Evolutionary conservation across 2,113 vertebrate genomes (phyloP).

Genomic region (Elephas maximus): DNA sequence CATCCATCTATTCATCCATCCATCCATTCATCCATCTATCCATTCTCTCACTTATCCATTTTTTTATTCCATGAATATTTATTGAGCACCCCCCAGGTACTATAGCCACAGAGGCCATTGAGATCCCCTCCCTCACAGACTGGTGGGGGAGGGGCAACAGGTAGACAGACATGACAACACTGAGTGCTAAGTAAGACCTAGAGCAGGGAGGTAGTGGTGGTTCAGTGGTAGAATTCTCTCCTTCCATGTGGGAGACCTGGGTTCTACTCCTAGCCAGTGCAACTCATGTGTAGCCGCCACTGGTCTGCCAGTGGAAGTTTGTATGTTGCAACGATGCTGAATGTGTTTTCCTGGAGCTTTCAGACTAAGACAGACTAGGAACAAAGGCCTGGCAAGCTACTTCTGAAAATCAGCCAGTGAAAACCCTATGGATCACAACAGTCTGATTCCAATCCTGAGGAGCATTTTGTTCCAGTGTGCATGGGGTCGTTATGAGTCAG

Average conservation of each 20-base stretch:
- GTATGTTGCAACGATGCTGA: neutral
- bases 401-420: neutral
- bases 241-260: neutral
- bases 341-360: neutral
- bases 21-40: neutral
- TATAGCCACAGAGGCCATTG: fast-evolving
- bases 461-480: neutral
- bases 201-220: neutral
- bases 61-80: conserved; percentile 9
- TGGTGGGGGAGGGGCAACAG: fast-evolving
- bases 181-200: neutral
- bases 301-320: neutral
- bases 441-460: neutral
- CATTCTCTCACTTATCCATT: neutral
- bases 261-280: neutral
- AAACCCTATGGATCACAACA: neutral
- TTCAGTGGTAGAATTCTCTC: neutral
- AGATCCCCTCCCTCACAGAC: neutral
- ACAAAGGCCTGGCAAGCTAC: neutral
- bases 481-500: neutral
- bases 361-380: neutral
- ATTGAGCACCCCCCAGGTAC: neutral
- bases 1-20: neutral
- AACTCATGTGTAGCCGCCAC: neutral
- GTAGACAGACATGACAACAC: no score